Base-by-base conservation (phyloP, 2,113 vertebrate genomes). In the Picathartes gymnocephalus region DNA sequence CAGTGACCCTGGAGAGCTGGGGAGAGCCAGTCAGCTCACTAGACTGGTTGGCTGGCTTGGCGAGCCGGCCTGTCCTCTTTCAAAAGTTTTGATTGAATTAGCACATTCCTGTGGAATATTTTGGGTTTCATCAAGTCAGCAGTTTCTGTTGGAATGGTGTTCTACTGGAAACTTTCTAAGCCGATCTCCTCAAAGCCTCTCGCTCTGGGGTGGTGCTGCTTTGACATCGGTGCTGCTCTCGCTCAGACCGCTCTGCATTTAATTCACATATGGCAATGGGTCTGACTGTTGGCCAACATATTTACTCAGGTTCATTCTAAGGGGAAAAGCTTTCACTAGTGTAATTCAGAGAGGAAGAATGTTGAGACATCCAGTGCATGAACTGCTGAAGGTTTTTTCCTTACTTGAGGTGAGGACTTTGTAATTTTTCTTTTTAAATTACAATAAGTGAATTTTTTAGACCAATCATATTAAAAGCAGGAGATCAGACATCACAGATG, bases 61-160 rank as follows among this genome's bases (percentile, higher is more conserved):
- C 6, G 0, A 83, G 90, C 86, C 1, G 0, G 90, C 90, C 82
- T 51, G 90, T 73, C 94, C 90, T 81, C 94, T 93, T 93, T 96
- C 82, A 88, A 88, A 97, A 86, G 95, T 93, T 96, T 90, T 96
- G 68, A 88, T 20, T 97, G 95, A 94, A 95, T 95, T 93, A 96
- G 94, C 94, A 94, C 96, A 96, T 97, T 97, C 95, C 96, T 90
- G 82, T 62, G 88, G 88, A 95, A 71, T 95, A 95, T 86, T 96
- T 96, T 93, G 64, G 44, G 91, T 96, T 97, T 96, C 94, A 94
- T 94, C 92, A 90, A 96, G 88, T 96, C 94, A 96, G 95, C 96
- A 90, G 91, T 96, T 96, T 70, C 19, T 86, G 72, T 21, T 86
- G 94, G 95, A 97, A 92, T 80, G 31, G 73, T 33, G 92, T 81